Percentiles rank a stretch among this genome's conserved stretches.
phyloP scores from a whole-genome alignment of 2,797 vertebrate species.

The Botia kubotai region DNA sequence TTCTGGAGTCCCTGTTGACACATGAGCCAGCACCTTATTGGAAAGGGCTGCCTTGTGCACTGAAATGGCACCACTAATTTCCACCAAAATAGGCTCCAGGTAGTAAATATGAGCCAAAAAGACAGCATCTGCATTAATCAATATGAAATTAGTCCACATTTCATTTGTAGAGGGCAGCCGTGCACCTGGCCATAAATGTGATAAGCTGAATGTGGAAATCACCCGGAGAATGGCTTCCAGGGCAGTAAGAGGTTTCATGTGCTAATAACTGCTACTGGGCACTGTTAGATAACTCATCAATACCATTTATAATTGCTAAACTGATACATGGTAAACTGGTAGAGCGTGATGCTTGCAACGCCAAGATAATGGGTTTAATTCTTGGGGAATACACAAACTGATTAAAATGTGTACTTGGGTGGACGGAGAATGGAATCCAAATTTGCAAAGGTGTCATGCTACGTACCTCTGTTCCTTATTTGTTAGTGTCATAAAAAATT shows the following conservation, averaged over 20 bases:
- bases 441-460: background rate
- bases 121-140: constrained; percentile 89
- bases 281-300: constrained; percentile 4
- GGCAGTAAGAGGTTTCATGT: constrained; percentile 2
- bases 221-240: background rate
- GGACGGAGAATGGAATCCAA: background rate
- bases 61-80: constrained; percentile 94
- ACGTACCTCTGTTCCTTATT: background rate
- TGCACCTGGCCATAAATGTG: constrained; percentile 77
- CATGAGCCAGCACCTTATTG: constrained; percentile 96
- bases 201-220: constrained; percentile 27
- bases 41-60: constrained; percentile 87
- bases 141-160: constrained; percentile 82
- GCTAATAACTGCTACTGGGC: constrained; percentile 9
- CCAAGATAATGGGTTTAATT: background rate
- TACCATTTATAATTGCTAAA: background rate
- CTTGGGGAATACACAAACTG: background rate
- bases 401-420: background rate
- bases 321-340: background rate
- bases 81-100: constrained; percentile 91
- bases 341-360: background rate
- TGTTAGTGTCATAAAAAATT: background rate
- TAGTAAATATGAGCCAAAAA: constrained; percentile 83
- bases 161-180: constrained; percentile 77
- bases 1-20: constrained; percentile 94